Evolutionary conservation across 1,140 invertebrate genomes (phyloP).

Genomic region (Lasaia peninsularis): DNA sequence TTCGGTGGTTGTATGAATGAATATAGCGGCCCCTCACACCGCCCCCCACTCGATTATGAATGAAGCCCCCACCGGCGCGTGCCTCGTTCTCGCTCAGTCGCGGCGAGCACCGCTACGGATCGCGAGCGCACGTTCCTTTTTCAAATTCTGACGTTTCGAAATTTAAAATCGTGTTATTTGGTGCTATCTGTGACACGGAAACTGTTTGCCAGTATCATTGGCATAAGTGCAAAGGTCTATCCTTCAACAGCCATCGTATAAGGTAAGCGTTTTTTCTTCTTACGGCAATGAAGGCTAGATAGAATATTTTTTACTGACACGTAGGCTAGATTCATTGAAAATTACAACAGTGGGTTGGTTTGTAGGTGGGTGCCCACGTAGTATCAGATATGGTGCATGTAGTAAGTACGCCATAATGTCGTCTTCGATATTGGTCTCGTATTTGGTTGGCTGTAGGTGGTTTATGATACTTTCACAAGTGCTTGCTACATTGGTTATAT

Average conservation of each 20-base stretch:
- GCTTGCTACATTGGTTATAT: slow-evolving; percentile 10
- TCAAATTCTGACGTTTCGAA: slow-evolving; percentile 52
- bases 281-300: slow-evolving; percentile 35
- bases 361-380: slow-evolving; percentile 66
- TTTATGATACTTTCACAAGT: slow-evolving; percentile 42
- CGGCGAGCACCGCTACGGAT: slow-evolving; percentile 52
- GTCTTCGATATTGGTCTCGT: slow-evolving; percentile 51
- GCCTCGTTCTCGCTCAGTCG: slow-evolving; percentile 65
- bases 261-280: slow-evolving; percentile 53
- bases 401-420: slow-evolving; percentile 52
- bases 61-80: slow-evolving; percentile 69
- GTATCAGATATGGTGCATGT: slow-evolving; percentile 58
- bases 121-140: slow-evolving; percentile 49
- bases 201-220: slow-evolving; percentile 4
- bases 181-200: slow-evolving; percentile 31
- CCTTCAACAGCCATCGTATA: slow-evolving; percentile 35
- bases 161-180: slow-evolving; percentile 51
- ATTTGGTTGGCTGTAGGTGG: slow-evolving; percentile 42
- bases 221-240: slow-evolving; percentile 12
- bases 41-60: slow-evolving; percentile 66
- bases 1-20: slow-evolving; percentile 60
- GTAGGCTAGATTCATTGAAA: slow-evolving; percentile 63
- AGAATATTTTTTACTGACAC: slow-evolving; percentile 44
- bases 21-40: slow-evolving; percentile 34
- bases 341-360: slow-evolving; percentile 56